phyloP scores from a whole-genome alignment of 92 coral and sea anemone species.

The Porites cylindrica region DNA sequence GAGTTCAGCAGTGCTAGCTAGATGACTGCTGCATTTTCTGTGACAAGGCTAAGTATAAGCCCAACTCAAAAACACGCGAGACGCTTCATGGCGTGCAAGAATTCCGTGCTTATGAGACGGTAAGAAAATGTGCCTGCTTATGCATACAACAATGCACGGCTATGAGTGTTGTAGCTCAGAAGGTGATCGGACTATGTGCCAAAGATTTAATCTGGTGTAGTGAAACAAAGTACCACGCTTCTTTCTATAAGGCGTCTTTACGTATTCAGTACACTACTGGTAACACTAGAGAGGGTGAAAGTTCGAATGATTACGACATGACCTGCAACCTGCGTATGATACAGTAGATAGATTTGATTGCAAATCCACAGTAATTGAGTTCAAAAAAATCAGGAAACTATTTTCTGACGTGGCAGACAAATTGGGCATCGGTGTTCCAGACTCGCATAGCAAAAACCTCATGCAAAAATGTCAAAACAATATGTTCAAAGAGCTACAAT shows the following conservation, averaged over 20 bases:
- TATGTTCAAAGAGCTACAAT: constrained; percentile 61
- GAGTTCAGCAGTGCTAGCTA: constrained; percentile 26
- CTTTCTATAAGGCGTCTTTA: constrained; percentile 69
- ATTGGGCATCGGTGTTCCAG: constrained; percentile 60
- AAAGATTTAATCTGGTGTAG: too few species aligned
- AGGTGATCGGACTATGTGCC: too few species aligned
- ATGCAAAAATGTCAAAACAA: constrained; percentile 45
- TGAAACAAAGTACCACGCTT: constrained; percentile 6
- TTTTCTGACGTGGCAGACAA: constrained; percentile 59
- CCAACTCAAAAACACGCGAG: constrained; percentile 63
- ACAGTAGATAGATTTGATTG: constrained; percentile 60
- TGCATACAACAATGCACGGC: constrained; percentile 38
- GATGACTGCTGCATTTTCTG: constrained; percentile 62
- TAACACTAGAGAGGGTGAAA: too few species aligned
- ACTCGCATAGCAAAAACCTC: constrained; percentile 69
- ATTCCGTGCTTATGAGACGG: constrained; percentile 72
- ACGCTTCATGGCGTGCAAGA: constrained; percentile 58
- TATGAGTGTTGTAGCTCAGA: constrained; percentile 60
- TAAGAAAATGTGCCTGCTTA: constrained; percentile 57
- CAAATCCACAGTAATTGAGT: constrained; percentile 66
- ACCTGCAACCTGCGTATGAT: constrained; percentile 55
- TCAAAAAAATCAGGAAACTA: constrained; percentile 56
- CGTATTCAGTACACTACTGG: constrained; percentile 46
- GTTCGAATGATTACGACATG: constrained; percentile 40
- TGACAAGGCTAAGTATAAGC: constrained; percentile 58